Percentiles rank a stretch among this genome's conserved stretches.
These are phyloP conservation scores for Cinara cedri DNA, from an alignment of 2,888 invertebrate genomes.

Conservation along the genomic window DNA sequence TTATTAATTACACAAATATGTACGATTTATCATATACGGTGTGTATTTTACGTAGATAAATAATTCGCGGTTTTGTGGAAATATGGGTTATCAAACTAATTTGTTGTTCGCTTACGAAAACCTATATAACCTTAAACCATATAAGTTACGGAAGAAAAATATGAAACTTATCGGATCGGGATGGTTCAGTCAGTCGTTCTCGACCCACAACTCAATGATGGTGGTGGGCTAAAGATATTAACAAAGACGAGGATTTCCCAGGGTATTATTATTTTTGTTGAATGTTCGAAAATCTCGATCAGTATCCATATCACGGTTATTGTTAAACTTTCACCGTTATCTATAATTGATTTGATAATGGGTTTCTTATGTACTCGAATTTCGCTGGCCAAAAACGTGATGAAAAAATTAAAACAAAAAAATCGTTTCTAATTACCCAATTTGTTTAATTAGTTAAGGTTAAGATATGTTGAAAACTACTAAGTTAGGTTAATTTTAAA, in stretches of 20 bases:
- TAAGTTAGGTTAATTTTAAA: no score
- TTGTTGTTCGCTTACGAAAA: background rate
- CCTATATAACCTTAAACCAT: background rate
- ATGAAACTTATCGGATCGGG: conserved; percentile 15
- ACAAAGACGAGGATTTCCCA: conserved; percentile 38
- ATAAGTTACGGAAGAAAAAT: background rate
- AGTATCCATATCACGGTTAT: conserved; percentile 1
- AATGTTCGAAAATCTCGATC: background rate
- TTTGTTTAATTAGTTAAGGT: no score
- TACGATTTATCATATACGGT: background rate
- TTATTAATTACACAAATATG: background rate
- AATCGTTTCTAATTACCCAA: conserved; percentile 4
- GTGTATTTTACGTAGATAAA: no score
- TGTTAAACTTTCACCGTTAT: conserved; percentile 13
- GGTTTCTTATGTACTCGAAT: conserved; percentile 23
- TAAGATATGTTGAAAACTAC: no score
- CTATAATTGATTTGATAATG: conserved; percentile 40
- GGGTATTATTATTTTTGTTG: conserved; percentile 31
- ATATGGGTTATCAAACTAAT: background rate
- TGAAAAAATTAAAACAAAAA: background rate
- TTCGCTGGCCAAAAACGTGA: background rate
- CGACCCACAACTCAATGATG: background rate
- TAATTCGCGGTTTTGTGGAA: background rate
- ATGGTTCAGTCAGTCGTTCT: conserved; percentile 4
- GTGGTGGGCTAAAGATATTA: background rate